Percentiles rank a stretch among this genome's conserved stretches.
These are phyloP conservation scores for Drosophila obscura DNA, from an alignment of 1,140 invertebrate species.

Conservation along the genomic window DNA sequence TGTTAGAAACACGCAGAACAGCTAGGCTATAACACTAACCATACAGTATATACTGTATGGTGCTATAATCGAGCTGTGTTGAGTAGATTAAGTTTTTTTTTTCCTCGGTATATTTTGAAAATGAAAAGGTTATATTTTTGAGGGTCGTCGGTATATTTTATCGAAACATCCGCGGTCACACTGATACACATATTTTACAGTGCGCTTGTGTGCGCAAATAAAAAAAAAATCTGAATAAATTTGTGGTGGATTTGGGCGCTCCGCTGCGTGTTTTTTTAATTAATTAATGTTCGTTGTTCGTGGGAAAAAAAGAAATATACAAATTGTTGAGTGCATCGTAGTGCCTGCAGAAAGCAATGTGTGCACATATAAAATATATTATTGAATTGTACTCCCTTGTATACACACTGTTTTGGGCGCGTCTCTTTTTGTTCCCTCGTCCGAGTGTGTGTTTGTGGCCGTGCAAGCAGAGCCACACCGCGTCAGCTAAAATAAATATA, in stretches of 20 bases:
- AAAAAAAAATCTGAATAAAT: slow-evolving; percentile 3
- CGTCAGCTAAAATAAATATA: slow-evolving; percentile 6
- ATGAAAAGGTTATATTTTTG: no score
- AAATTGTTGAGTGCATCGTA: slow-evolving; percentile 3
- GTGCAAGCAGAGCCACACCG: slow-evolving; percentile 7
- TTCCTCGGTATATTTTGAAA: no score
- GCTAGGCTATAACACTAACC: no score
- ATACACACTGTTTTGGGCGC: slow-evolving; percentile 43
- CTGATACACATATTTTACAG: no score
- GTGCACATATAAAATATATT: background rate
- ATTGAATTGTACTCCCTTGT: slow-evolving; percentile 9
- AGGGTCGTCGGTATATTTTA: no score
- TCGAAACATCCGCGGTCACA: no score
- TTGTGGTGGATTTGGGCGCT: slow-evolving; percentile 6
- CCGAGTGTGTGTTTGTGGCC: slow-evolving; percentile 44
- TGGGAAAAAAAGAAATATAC: slow-evolving; percentile 7
- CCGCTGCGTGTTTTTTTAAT: slow-evolving; percentile 9
- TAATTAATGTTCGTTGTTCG: slow-evolving; percentile 54
- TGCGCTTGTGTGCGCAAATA: no score
- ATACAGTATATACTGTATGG: no score
- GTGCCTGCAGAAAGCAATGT: background rate
- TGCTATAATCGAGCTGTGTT: no score
- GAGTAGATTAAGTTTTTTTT: no score
- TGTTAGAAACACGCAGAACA: no score
- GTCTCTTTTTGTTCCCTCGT: slow-evolving; percentile 48